These are phyloP conservation scores for Diadophis punctatus DNA, from an alignment of 2,113 vertebrate species.

Conservation along the genomic window DNA sequence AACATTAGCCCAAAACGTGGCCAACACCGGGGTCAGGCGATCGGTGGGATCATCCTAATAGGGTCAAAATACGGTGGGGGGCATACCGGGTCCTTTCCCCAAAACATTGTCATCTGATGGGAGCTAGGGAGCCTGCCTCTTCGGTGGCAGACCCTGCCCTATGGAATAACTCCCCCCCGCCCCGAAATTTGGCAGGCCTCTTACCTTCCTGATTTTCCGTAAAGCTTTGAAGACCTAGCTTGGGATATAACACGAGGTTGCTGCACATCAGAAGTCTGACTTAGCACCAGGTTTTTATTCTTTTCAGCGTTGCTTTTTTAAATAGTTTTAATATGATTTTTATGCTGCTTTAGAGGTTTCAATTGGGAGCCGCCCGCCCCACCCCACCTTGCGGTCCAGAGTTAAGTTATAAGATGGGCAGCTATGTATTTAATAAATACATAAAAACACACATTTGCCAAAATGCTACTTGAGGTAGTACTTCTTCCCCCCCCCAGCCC, in stretches of 20 bases:
- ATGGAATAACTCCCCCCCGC: neutral
- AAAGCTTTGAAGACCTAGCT: neutral
- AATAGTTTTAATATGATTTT: too few relatives aligned
- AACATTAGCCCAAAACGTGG: too few relatives aligned
- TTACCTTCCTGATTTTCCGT: neutral
- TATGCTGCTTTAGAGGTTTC: neutral
- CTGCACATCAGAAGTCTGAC: neutral
- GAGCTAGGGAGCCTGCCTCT: neutral
- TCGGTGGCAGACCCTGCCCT: neutral
- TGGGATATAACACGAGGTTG: neutral
- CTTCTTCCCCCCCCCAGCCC: neutral
- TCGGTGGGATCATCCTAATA: neutral
- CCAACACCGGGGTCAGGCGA: neutral
- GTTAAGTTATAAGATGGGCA: too few relatives aligned
- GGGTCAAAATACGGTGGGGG: neutral
- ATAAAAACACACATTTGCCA: neutral
- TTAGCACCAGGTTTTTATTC: neutral
- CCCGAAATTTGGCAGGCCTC: neutral
- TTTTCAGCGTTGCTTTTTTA: neutral
- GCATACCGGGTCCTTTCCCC: neutral
- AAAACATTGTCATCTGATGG: neutral
- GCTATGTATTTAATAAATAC: neutral
- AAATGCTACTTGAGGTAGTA: neutral
- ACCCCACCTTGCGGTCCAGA: too few relatives aligned
- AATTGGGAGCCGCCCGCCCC: neutral